Conservation (phyloP, 2,797 vertebrate species). For the Hydrolagus colliei region DNA sequence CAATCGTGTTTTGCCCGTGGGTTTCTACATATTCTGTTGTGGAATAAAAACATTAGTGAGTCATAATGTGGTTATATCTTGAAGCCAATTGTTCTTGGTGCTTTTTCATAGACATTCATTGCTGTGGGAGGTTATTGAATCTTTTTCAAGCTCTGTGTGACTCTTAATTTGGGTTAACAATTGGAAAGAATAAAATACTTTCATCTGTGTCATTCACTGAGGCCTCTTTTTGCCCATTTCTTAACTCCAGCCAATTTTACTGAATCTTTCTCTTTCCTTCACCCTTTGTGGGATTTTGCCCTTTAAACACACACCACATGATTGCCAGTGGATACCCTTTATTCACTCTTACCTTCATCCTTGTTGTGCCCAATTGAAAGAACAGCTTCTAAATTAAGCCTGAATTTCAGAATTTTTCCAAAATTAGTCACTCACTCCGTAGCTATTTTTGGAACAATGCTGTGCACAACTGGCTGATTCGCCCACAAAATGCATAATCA, state of each 20-base stretch:
- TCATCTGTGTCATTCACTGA: background rate
- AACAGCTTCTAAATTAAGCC: too few relatives aligned
- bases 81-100: background rate
- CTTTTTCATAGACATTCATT: background rate
- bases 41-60: background rate
- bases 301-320: background rate
- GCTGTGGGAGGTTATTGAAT: background rate
- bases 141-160: background rate
- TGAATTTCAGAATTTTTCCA: too few relatives aligned
- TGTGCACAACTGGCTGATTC: too few relatives aligned
- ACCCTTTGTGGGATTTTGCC: background rate
- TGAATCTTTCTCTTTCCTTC: background rate
- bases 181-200: background rate
- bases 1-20: background rate
- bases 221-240: background rate
- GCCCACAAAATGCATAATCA: too few relatives aligned
- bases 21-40: background rate
- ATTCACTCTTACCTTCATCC: too few relatives aligned
- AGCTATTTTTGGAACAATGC: too few relatives aligned
- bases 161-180: background rate
- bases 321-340: too few relatives aligned
- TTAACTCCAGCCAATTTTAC: background rate
- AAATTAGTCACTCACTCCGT: too few relatives aligned
- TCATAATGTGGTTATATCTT: slow-evolving; percentile 14
- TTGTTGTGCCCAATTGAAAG: too few relatives aligned